Evolutionary conservation across 2,797 vertebrate genomes (phyloP).

Genomic region (Otolemur crassicaudatus): DNA sequence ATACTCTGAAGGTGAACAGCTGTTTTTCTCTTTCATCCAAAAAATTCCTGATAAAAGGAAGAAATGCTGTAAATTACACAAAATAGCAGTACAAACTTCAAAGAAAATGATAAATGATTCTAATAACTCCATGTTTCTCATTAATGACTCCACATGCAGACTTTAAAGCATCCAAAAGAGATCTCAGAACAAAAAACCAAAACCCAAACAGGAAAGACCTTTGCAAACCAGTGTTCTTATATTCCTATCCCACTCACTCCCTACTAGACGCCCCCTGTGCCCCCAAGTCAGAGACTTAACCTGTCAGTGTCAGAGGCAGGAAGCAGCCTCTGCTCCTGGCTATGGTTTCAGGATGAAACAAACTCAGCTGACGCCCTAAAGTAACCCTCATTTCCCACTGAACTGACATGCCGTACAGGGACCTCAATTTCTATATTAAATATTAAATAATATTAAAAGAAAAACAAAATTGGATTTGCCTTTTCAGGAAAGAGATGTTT

Average conservation of each 20-base stretch:
- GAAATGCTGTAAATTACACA: constrained; percentile 89
- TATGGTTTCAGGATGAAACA: constrained; percentile 67
- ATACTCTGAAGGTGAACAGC: constrained; percentile 86
- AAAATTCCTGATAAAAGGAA: constrained; percentile 87
- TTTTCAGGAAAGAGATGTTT: constrained; percentile 79
- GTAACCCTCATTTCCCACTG: constrained; percentile 75
- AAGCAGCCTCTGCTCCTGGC: constrained; percentile 45
- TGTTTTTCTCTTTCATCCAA: constrained; percentile 87
- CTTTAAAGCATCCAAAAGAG: constrained; percentile 84
- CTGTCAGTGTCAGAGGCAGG: constrained; percentile 32
- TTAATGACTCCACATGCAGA: constrained; percentile 87
- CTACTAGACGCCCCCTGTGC: background rate
- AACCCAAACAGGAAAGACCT: constrained; percentile 7
- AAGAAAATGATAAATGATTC: constrained; percentile 89
- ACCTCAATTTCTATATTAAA: constrained; percentile 80
- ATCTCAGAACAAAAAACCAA: constrained; percentile 62
- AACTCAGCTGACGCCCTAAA: constrained; percentile 66
- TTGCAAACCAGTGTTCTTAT: background rate
- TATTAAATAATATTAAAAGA: constrained; percentile 83
- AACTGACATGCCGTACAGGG: constrained; percentile 74
- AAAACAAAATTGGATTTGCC: constrained; percentile 81
- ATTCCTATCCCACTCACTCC: background rate
- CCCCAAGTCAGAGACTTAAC: constrained; percentile 56
- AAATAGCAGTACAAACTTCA: constrained; percentile 89
- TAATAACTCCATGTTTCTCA: constrained; percentile 90